phyloP scores from a whole-genome alignment of 2,113 vertebrate genomes.

The Pantherophis guttatus region DNA sequence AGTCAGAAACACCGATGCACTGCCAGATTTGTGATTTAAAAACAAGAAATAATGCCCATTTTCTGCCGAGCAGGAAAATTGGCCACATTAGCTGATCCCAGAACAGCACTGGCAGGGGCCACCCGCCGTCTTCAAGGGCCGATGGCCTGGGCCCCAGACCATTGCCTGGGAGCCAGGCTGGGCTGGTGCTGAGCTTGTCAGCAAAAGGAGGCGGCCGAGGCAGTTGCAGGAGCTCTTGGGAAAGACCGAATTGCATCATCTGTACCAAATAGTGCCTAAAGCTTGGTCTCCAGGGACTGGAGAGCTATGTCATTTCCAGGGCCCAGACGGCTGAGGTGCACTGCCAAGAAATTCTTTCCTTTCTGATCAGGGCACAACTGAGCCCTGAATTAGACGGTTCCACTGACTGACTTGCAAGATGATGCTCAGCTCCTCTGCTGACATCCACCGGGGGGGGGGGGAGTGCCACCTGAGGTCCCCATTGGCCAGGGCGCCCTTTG shows the following conservation, averaged over 20 bases:
- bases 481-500: background rate
- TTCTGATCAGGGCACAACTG: background rate
- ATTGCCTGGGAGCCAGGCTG: background rate
- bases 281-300: background rate
- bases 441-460: too few species aligned
- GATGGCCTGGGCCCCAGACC: background rate
- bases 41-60: background rate
- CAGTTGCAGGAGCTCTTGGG: background rate
- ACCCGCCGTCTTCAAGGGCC: background rate
- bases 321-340: background rate
- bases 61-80: background rate
- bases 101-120: background rate
- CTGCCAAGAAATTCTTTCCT: background rate
- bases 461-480: background rate
- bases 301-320: background rate
- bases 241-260: background rate
- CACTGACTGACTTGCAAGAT: background rate
- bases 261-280: background rate
- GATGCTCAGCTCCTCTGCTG: background rate
- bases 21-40: background rate
- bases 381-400: background rate
- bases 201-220: background rate
- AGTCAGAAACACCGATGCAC: background rate
- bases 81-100: background rate
- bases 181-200: background rate